These are phyloP conservation scores for Melanotaenia parkinsoni DNA, from an alignment of 2,797 vertebrate species.

Conservation along the genomic window DNA sequence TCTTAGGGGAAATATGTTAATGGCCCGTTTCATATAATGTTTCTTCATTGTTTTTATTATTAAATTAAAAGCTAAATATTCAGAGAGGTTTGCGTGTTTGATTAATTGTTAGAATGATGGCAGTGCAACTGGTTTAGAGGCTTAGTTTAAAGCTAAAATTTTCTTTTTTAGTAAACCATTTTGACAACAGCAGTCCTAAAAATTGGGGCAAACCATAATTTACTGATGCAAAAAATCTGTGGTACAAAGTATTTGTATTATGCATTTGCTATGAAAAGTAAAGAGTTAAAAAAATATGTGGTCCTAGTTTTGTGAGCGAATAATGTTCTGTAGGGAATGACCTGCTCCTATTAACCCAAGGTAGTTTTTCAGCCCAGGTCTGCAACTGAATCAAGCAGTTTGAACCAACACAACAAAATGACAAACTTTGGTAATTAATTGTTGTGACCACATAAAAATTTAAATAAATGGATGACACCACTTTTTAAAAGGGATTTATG, in stretches of 20 bases:
- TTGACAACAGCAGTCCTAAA: neutral
- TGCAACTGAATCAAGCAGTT: neutral
- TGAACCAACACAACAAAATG: neutral
- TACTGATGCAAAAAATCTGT: neutral
- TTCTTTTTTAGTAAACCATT: neutral
- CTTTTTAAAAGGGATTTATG: neutral
- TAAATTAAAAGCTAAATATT: neutral
- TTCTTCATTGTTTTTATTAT: neutral
- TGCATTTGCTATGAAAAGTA: neutral
- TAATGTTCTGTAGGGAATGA: neutral
- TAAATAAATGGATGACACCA: neutral
- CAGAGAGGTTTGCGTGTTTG: neutral
- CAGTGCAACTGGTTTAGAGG: neutral
- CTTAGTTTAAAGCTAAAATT: neutral
- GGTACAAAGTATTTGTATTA: neutral
- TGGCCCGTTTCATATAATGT: neutral
- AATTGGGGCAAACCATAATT: neutral
- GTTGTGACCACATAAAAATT: neutral
- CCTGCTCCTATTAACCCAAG: neutral
- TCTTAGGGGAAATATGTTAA: neutral
- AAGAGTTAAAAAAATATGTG: accelerated
- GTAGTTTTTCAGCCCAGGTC: neutral
- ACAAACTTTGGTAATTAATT: neutral
- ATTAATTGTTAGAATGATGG: neutral
- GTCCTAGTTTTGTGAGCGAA: neutral